Evolutionary conservation across 2,888 invertebrate genomes (phyloP), one percentile per base, ranked within the genome.

Genomic region (Drosophila tanythrix): DNA sequence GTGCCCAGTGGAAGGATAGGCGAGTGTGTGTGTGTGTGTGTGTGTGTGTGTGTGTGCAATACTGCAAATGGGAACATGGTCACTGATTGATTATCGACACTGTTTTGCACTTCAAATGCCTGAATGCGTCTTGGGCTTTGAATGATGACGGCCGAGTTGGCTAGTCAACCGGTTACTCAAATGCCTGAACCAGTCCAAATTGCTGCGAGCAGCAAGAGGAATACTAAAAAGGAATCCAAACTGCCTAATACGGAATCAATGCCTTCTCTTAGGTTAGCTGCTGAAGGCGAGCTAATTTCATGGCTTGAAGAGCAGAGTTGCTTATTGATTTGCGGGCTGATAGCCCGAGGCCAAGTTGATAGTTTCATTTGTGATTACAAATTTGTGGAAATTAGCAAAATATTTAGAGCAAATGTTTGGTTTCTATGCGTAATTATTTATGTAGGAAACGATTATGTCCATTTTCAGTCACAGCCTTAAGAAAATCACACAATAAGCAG

Each of bases 1-100:
- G 35, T 21, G 43, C 27, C 11, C 40, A 5, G 25, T 21, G 46
- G 7, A 46, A 21, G 13, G 46, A 46, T 48, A 33, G 11, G 15
- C n/a, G 4, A 2, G n/a, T 21, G 21, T 21, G 21, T 15, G 4
- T 8, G n/a, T 13, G 25, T 35, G 25, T 15, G 13, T 10, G 15
- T 21, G 25, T 5, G 6, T n/a, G 15, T 8, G 18, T 18, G n/a
- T 10, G 25, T 25, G 35, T 53, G 21, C 4, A 21, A 33, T 43
- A 29, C 25, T 13, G 33, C 18, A 51, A 62, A 43, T 25, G 57
- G 46, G 50, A 64, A 66, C 58, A 68, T 35, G 68, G 68, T 50
- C 74, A 61, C 68, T 83, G 90, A 86, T 86, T 89, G 90, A 86
- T 89, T 86, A 79, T 79, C 76, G 70, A 88, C 88, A 83, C 70